phyloP scores from a whole-genome alignment of 2,888 invertebrate species.

The Drosophila dives region DNA sequence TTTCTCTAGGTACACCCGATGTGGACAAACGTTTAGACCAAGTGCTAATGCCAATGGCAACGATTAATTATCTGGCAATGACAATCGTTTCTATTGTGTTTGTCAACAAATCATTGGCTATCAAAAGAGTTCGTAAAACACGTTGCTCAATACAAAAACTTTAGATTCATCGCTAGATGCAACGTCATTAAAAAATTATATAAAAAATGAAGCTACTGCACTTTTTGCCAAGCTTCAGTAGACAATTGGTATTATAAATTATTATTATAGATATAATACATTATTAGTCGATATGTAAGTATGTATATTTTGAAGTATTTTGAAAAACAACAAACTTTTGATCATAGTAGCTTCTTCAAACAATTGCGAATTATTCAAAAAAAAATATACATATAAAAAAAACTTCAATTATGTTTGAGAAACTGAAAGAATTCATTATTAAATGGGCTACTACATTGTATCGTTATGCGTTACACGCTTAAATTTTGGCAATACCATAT shows the following conservation, averaged over 20 bases:
- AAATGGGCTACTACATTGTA: constrained; percentile 10
- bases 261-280: not conserved
- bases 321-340: not conserved
- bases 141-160: not conserved
- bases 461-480: constrained; percentile 16
- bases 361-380: not conserved
- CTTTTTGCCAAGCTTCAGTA: not conserved
- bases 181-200: not conserved
- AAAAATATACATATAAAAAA: not conserved
- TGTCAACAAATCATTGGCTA: constrained; percentile 4
- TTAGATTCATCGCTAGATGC: not conserved
- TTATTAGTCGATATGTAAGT: too few species aligned
- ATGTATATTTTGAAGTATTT: not conserved
- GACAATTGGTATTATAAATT: not conserved
- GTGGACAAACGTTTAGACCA: constrained; percentile 23
- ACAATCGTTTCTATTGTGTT: constrained; percentile 15
- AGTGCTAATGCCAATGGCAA: constrained; percentile 41
- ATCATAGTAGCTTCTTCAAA: not conserved
- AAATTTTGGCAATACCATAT: constrained; percentile 49
- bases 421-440: not conserved
- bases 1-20: not conserved
- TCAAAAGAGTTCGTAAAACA: constrained; percentile 11
- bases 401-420: constrained; percentile 1
- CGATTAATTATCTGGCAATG: constrained; percentile 51
- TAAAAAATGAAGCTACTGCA: not conserved